phyloP scores from a whole-genome alignment of 2,888 invertebrate genomes.

The Harpagoxenus sublaevis region DNA sequence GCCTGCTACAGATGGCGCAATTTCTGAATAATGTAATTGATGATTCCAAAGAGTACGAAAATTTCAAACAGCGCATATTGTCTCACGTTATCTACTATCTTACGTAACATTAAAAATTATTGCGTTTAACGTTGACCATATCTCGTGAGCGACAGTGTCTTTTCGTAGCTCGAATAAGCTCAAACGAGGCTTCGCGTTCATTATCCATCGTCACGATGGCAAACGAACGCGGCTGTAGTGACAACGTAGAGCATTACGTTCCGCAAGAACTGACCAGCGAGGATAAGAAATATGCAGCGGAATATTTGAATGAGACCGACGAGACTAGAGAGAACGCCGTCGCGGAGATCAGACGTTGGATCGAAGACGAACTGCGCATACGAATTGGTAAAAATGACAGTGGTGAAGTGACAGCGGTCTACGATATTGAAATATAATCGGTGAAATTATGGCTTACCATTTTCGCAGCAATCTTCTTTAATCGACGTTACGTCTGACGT shows the following conservation, averaged over 20 bases:
- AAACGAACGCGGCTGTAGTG: background rate
- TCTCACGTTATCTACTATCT: too few species aligned
- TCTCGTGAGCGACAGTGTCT: background rate
- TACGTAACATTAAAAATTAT: too few species aligned
- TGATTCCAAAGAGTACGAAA: too few species aligned
- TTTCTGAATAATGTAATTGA: too few species aligned
- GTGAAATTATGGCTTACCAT: too few species aligned
- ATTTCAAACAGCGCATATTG: too few species aligned
- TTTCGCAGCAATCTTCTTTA: too few species aligned
- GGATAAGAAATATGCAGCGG: slow-evolving; percentile 80
- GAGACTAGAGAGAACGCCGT: slow-evolving; percentile 81
- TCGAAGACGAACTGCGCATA: slow-evolving; percentile 82
- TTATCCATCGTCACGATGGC: background rate
- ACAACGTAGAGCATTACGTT: background rate
- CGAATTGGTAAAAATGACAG: slow-evolving; percentile 79
- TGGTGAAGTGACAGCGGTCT: too few species aligned
- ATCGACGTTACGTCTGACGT: too few species aligned
- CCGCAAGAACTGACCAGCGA: slow-evolving; percentile 64
- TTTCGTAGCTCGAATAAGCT: background rate
- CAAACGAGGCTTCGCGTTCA: background rate
- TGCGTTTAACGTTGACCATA: background rate
- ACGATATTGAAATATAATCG: too few species aligned
- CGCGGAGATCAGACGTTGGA: slow-evolving; percentile 84
- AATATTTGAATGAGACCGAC: slow-evolving; percentile 83
- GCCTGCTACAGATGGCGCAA: too few species aligned